Evolutionary conservation across 2,113 vertebrate genomes (phyloP), one percentile per base, ranked within the genome.

Genomic region (Psilopogon haemacephalus): DNA sequence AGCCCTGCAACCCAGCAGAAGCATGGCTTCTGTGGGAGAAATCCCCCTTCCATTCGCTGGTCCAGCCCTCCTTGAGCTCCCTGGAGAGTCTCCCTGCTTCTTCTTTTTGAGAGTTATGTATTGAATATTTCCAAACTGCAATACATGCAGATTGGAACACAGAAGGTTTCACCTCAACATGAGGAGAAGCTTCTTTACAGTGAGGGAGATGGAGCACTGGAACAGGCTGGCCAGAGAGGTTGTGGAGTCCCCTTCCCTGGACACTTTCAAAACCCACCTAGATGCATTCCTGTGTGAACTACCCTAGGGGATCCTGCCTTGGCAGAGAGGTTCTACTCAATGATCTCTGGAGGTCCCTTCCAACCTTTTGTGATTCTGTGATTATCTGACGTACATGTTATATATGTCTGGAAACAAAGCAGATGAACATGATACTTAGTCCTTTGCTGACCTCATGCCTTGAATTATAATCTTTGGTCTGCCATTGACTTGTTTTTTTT

Each of bases 381-480:
- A 40, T 95, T 91, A 91, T 69, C 67, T 69, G 89, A 85, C 78
- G 82, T 71, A 52, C 33, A 37, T 18, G 64, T 91, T 84, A 65
- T 70, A 37, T 46, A 63, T 12, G 75, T 46, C 85, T 95, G 64
- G 52, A 86, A 93, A 91, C 48, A 75, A 91, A 94, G 83, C 90
- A 93, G 88, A 89, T 83, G 92, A 95, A 85, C 60, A 35, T 0
- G 1, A 30, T 60, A 76, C 85, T 91, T 94, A 95, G 94, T 94
- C 88, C 88, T 94, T 91, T 5, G 2, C 35, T 88, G 92, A 94
- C 89, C 75, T 74, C 82, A 94, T 85, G 92, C 79, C 72, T 95
- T 95, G 91, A 86, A 95, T 94, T 95, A 87, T 95, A 96, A 95
- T 88, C 75, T 85, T 80, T 23, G 16, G 84, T 91, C 75, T 80